These are phyloP conservation scores for Gallinago jamesoni DNA, from an alignment of 2,113 vertebrate genomes.

Conservation along the genomic window DNA sequence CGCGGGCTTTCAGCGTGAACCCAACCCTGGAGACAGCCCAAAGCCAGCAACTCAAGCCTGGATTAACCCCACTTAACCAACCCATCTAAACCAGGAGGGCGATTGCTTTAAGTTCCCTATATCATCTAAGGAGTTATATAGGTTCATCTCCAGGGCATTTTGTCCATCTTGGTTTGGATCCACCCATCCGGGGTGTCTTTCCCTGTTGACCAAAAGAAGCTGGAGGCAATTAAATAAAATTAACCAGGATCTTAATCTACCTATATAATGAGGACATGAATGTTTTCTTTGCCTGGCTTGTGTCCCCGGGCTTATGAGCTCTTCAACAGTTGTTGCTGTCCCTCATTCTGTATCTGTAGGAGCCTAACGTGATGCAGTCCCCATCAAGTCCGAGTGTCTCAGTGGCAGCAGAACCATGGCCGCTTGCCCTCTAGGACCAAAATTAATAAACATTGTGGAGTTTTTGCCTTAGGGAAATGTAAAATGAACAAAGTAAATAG, in stretches of 20 bases:
- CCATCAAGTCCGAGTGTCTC: background rate
- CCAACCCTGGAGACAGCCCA: background rate
- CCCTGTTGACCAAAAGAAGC: background rate
- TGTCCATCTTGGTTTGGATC: background rate
- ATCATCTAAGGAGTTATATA: background rate
- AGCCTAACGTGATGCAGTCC: fast-evolving
- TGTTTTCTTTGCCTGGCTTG: background rate
- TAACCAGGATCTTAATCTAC: background rate
- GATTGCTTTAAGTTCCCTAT: background rate
- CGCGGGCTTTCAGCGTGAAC: background rate
- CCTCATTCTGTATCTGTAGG: background rate
- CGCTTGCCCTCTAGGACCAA: background rate
- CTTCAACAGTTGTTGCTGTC: background rate
- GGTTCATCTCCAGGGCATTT: background rate
- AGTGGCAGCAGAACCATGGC: background rate
- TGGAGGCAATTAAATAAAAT: background rate
- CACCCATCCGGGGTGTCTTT: background rate
- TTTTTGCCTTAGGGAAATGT: background rate
- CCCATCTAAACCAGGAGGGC: background rate
- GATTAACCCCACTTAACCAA: background rate
- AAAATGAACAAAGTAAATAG: background rate
- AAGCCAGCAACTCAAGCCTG: background rate
- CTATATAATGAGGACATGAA: background rate
- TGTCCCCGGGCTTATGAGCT: background rate
- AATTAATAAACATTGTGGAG: background rate